These are phyloP conservation scores for cat (Felis catus) DNA, from an alignment of 2,113 vertebrate genomes.

Conservation along the genomic window F.catus_Fca126_mat1.0 CM031418.1:87774501-87775000, in stretches of 20 bases:
- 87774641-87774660: not conserved
- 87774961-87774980: not conserved
- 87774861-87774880: not conserved
- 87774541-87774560: not conserved
- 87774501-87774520: not conserved
- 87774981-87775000: not conserved
- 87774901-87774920: not conserved
- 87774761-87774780: not conserved
- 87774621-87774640: not conserved
- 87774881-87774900: not conserved
- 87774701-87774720: not conserved
- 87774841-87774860: too few species aligned
- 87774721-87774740: slow-evolving; percentile 20
- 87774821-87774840: too few species aligned
- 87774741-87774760: not conserved
- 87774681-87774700: accelerated
- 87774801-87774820: too few species aligned
- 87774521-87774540: not conserved
- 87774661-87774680: not conserved
- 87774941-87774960: not conserved
- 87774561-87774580: not conserved
- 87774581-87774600: not conserved
- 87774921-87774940: not conserved
- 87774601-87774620: not conserved
- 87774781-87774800: not conserved